These are phyloP conservation scores for Phoxinus dragarum DNA, from an alignment of 2,797 vertebrate genomes.

Conservation along the genomic window DNA sequence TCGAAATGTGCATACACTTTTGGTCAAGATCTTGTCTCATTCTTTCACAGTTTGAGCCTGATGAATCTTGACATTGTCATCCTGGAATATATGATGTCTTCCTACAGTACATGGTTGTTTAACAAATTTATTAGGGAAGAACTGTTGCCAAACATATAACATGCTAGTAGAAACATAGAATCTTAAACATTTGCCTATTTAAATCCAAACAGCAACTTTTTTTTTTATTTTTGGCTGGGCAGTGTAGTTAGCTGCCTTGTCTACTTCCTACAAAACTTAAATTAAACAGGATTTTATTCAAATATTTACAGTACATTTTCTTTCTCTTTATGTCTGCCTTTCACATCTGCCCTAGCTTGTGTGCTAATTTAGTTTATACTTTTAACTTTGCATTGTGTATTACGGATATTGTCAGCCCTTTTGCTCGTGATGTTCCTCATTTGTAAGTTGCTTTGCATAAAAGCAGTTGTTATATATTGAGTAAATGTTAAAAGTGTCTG, in stretches of 20 bases:
- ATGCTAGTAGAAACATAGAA: too few species aligned
- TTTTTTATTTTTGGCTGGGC: too few species aligned
- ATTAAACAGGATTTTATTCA: not conserved
- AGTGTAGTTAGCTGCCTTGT: not conserved
- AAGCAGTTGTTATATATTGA: slow-evolving; percentile 1
- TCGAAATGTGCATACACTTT: too few species aligned
- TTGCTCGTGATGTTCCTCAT: not conserved
- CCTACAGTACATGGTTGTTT: too few species aligned
- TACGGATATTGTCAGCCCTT: not conserved
- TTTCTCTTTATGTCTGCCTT: not conserved
- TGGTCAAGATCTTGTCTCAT: too few species aligned
- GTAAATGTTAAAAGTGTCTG: not conserved
- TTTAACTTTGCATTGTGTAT: not conserved
- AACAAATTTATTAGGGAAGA: too few species aligned
- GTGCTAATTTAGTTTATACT: not conserved
- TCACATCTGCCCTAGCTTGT: not conserved
- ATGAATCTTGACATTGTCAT: too few species aligned
- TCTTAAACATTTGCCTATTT: too few species aligned
- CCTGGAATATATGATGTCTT: too few species aligned
- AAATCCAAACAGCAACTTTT: too few species aligned
- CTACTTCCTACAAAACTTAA: not conserved
- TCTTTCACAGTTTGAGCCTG: too few species aligned
- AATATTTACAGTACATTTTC: not conserved
- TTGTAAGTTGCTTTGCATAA: slow-evolving; percentile 15
- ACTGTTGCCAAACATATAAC: too few species aligned